Conservation (phyloP, 2,888 invertebrate genomes). For the Petrolisthes cinctipes region DNA sequence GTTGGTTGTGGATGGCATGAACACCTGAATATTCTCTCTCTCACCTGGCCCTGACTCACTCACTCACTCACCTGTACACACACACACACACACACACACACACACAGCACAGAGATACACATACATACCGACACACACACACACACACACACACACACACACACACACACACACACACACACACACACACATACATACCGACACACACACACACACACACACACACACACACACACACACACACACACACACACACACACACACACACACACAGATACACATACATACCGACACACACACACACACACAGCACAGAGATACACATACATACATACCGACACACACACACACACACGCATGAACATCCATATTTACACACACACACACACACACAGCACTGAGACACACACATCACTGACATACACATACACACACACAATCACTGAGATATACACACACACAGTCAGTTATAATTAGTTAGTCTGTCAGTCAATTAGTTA, state of each 20-base stretch:
- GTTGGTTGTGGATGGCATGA: no score
- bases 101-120: no score
- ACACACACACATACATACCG: background rate
- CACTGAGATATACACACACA: no score
- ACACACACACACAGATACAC: constrained; percentile 1
- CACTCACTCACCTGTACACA: background rate
- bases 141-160: constrained; percentile 1
- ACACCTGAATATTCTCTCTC: no score
- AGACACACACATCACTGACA: no score
- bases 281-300: background rate
- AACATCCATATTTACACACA: no score
- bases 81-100: constrained; percentile 1
- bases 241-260: background rate
- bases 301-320: no score
- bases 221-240: background rate
- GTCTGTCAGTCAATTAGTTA: no score
- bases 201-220: background rate
- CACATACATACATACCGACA: no score
- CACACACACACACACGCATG: background rate
- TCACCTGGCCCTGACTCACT: background rate
- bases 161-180: background rate
- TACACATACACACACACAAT: background rate
- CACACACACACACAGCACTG: constrained; percentile 1
- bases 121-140: constrained; percentile 1
- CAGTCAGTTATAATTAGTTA: background rate